Base-by-base conservation (phyloP, 2,113 vertebrate species). In the Eulemur macaco region DNA sequence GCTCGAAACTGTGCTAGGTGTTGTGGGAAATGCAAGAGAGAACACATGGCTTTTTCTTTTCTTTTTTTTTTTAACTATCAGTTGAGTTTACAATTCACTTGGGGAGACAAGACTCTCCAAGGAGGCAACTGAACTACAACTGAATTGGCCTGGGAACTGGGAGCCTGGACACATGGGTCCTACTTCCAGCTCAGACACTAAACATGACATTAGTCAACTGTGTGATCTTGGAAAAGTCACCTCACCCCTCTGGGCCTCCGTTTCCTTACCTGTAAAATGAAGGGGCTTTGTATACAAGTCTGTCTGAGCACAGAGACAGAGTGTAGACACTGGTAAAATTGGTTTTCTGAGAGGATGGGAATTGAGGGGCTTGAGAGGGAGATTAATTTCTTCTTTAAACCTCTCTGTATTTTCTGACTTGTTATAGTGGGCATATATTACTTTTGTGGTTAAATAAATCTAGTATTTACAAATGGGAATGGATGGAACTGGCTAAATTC, bases 1-100 rank as follows among this genome's bases (percentile, higher is more conserved):
- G 96, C 97, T 96, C 80, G 27, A 95, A 97, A 94, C 82, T 84
- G 76, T 86, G 74, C 64, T 96, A 97, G 95, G 91, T 97, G 95
- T 90, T 96, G 81, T 95, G 93, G 56, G 63, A 96, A 97, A 97
- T 21, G 82, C 69, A 76, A 94, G 71, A 66, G 21, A 91, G 91
- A 97, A 96, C 82, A 94, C 60, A 80, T 77, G 80, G 42, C 20
- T 71, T 81, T 52, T 85, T 34, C 10, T 23, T 37, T 42, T 42
- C 6, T 42, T 42, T 42, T 42, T 42, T 54, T n/a, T 85, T 64
- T 20, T 86, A 11, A 71, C 60, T 7, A 66, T 93, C 25, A 29
- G 29, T 78, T 58, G 60, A 88, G 86, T 86, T 94, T 97, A 91
- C 50, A 74, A 74, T 93, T 96, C 77, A 93, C 52, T 50, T 81